A percentile compares a stretch with the other conserved stretches of the same genome.
Evolutionary conservation across 2,888 invertebrate species (phyloP).

Genomic region (Hemithea aestivaria): DNA sequence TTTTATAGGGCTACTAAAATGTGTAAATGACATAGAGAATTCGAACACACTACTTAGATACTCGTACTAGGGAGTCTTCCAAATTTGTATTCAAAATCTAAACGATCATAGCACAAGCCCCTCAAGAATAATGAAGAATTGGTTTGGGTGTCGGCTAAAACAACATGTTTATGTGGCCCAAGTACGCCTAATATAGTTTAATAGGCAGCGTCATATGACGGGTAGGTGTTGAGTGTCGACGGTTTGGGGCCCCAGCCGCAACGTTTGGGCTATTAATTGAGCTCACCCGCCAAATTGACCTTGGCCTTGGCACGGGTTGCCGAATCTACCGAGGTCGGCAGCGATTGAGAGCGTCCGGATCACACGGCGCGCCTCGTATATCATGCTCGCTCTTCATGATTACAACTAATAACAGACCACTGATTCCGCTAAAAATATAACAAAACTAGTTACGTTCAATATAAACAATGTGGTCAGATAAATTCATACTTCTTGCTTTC

Average conservation of each 20-base stretch:
- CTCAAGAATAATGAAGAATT: no score
- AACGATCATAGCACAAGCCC: no score
- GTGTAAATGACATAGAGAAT: no score
- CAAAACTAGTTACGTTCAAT: neutral
- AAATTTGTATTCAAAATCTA: no score
- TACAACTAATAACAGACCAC: conserved; percentile 4
- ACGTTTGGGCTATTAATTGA: conserved; percentile 60
- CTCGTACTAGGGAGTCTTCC: no score
- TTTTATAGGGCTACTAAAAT: no score
- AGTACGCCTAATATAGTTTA: neutral
- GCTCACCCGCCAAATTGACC: conserved; percentile 60
- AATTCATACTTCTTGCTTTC: no score
- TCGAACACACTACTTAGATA: no score
- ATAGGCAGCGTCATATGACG: conserved; percentile 12
- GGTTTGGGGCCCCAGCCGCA: conserved; percentile 42
- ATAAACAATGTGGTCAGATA: no score
- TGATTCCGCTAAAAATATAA: conserved; percentile 1
- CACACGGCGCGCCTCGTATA: conserved; percentile 57
- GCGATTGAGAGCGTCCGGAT: conserved; percentile 74
- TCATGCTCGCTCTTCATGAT: conserved; percentile 37
- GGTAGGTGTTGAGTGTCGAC: conserved; percentile 20
- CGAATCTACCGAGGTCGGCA: conserved; percentile 68
- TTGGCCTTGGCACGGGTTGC: conserved; percentile 75
- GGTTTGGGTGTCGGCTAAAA: no score
- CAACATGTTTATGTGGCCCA: neutral